Evolutionary conservation across 2,888 invertebrate genomes (phyloP), one percentile per base, ranked within the genome.

Genomic region (Lithosia quadra): DNA sequence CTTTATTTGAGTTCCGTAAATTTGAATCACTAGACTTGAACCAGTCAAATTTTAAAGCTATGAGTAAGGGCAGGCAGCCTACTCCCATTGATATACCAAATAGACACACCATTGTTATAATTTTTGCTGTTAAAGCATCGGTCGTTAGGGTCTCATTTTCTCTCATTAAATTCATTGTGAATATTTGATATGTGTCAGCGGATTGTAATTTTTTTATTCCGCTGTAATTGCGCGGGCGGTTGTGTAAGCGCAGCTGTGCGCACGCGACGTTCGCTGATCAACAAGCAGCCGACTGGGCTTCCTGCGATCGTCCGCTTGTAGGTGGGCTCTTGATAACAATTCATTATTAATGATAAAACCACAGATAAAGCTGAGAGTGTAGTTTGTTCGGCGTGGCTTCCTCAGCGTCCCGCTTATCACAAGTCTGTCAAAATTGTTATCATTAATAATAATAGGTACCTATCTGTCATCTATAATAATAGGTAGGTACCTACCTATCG

Each of bases 71-170:
- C 61, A 98, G 86, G 65, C 97, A 95, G 13, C 98, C 98, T 71
- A 97, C 96, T 4, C 96, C 78, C 86, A 97, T 96, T 10, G 98
- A 98, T n/a, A 97, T 96, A 56, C 92, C 84, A 83, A 98, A 97
- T 21, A 99, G 95, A 67, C 97, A 96, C 63, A 96, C 93, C 97
- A 98, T 97, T 0, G 98, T 97, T 15, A 97, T 96, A 24, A 96
- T 95, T 93, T 98, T 98, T 15, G 98, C 97, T 24, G 95, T 88
- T 53, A 97, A 88, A n/a, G 96, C 93, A 24, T 91, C 92, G 22
- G 91, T 87, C 9, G 85, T 86, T n/a, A 81, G 62, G 21, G 64
- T 67, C 18, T 67, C 73, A 33, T 81, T 73, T 55, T 86, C 84
- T 79, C 86, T 84, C 22, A 84, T 81, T 74, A 82, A 64, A 75